Percentiles rank a stretch among this genome's conserved stretches.
Evolutionary conservation across 1,140 invertebrate genomes (phyloP).

Genomic region (Drosophila micromelanica): DNA sequence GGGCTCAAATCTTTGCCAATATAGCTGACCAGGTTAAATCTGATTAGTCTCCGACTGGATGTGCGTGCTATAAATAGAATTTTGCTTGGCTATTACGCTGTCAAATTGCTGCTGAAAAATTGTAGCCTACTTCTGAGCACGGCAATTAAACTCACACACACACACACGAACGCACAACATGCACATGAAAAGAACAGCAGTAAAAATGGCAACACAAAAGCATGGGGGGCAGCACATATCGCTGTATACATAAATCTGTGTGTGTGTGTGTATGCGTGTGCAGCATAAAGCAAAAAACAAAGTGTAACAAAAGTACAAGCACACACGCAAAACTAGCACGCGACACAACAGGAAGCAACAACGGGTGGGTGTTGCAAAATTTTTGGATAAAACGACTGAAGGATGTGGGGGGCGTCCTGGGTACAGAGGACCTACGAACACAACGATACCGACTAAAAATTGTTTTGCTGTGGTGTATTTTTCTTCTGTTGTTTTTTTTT

Average conservation of each 20-base stretch:
- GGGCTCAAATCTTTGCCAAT: background rate
- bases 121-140: constrained; percentile 41
- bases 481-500: constrained; percentile 16
- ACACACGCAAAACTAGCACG: constrained; percentile 46
- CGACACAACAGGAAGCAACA: constrained; percentile 47
- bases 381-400: background rate
- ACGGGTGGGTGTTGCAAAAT: constrained; percentile 9
- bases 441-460: constrained; percentile 1
- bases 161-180: background rate
- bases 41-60: constrained; percentile 11
- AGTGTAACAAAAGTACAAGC: constrained; percentile 56
- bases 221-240: constrained; percentile 7
- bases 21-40: constrained; percentile 37
- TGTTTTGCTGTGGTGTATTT: constrained; percentile 13
- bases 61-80: constrained; percentile 29
- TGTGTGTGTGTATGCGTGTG: constrained; percentile 4
- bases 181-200: constrained; percentile 22
- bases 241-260: background rate
- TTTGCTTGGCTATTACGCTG: constrained; percentile 23
- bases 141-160: constrained; percentile 38
- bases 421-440: background rate
- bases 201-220: constrained; percentile 47
- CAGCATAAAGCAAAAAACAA: constrained; percentile 18
- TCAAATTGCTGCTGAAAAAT: constrained; percentile 38
- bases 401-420: background rate